phyloP scores from a whole-genome alignment of 2,888 invertebrate species.

The Sturmia bella region DNA sequence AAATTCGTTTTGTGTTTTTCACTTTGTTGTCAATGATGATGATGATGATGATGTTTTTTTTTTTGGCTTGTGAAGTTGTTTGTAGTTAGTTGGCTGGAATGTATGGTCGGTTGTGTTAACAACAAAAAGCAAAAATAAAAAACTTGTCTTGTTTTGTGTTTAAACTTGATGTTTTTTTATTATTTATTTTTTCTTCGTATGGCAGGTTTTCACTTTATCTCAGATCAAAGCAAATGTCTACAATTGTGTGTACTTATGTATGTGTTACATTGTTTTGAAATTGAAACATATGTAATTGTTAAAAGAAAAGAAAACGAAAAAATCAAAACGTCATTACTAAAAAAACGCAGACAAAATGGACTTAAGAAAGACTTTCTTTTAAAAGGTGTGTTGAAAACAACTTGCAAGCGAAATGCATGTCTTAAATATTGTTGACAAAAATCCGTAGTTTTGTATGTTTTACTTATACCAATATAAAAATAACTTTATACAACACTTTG shows the following conservation, averaged over 20 bases:
- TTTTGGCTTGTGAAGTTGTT: conserved; percentile 24
- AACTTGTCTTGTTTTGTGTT: conserved; percentile 30
- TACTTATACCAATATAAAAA: background rate
- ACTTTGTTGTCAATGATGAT: conserved; percentile 42
- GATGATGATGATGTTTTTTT: background rate
- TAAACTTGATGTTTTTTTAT: conserved; percentile 51
- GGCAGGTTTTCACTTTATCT: conserved; percentile 67
- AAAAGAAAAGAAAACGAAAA: conserved; percentile 40
- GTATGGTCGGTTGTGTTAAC: conserved; percentile 7
- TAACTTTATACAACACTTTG: conserved; percentile 23
- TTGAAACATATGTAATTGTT: conserved; percentile 48
- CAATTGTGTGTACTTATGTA: background rate
- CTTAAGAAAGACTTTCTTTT: conserved; percentile 58
- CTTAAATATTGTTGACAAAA: conserved; percentile 17
- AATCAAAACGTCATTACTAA: conserved; percentile 40
- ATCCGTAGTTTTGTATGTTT: background rate
- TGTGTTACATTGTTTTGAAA: conserved; percentile 54
- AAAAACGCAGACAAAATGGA: conserved; percentile 45
- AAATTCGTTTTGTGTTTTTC: conserved; percentile 29
- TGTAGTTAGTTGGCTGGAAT: conserved; percentile 28
- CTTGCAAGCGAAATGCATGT: conserved; percentile 17
- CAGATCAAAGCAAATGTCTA: conserved; percentile 8
- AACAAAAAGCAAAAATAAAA: too few species aligned
- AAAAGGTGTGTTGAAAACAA: conserved; percentile 24
- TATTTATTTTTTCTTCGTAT: conserved; percentile 45